Base-by-base conservation (phyloP, 2,888 invertebrate species). In the Sthenelais limicola region DNA sequence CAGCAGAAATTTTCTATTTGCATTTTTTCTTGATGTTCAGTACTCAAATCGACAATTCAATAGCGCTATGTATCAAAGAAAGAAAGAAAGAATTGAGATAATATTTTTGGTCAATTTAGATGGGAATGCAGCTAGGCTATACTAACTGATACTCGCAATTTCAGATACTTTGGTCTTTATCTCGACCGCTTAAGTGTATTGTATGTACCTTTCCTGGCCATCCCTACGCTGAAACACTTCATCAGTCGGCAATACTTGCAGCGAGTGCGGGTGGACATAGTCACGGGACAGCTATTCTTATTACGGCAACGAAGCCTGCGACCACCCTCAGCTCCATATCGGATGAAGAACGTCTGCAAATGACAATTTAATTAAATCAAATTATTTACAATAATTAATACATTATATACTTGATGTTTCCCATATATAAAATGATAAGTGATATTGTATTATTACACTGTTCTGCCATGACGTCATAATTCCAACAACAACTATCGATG, bases 201-300 rank as follows among this genome's bases (percentile, higher is more conserved):
- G n/a, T n/a, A n/a, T n/a, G n/a, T 35, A 87, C 87, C 85, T 79
- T 84, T 83, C 21, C 85, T 79, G 24, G 83, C 83, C 87, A 87
- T 87, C 56, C 87, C 86, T 7, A 81, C 84, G 18, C 76, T 76
- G 9, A 84, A 56, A 76, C 87, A 87, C 70, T 85, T 85, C 73
- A 82, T 76, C 75, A 84, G 86, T 4, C 87, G 81, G 76, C 87
- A 87, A 26, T 83, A 82, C 74, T 87, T 87, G 78, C 87, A 87
- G 74, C 85, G 79, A 54, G 86, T 87, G 32, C 87, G 76, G 0
- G 85, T 86, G 35, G 82, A 56, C 54, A 82, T 76, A 58, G 81
- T 84, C 18, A 87, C 84, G 62, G 82, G 80, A 80, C 87, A 87
- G 51, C 71, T 73, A 47, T 72, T 71, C 43, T 74, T 52, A 43